Percentiles rank a stretch among this genome's conserved stretches.
Conservation (phyloP, 2,113 vertebrate species). For the chimpanzee (Pan troglodytes) region NHGRI_mPanTro3-v2.1_pri NC_072403.2:14317501-14318000, state of each 20-base stretch:
- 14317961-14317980: not conserved
- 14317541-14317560: not conserved
- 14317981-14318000: too few relatives aligned
- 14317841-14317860: not conserved
- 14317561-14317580: not conserved
- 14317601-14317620: not conserved
- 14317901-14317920: not conserved
- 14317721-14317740: not conserved
- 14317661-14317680: not conserved
- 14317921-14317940: conserved; percentile 11
- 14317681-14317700: not conserved
- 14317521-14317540: not conserved
- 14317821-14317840: not conserved
- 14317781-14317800: not conserved
- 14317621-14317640: not conserved
- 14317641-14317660: not conserved
- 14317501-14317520: not conserved
- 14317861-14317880: not conserved
- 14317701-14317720: rapidly evolving
- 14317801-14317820: not conserved
- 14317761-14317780: not conserved
- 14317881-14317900: not conserved
- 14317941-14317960: not conserved
- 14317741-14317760: not conserved
- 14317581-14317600: not conserved